Percentiles rank a stretch among this genome's conserved stretches.
These are phyloP conservation scores for Caenorhabditis japonica DNA, from an alignment of 2,888 invertebrate species.

Conservation along the genomic window DNA sequence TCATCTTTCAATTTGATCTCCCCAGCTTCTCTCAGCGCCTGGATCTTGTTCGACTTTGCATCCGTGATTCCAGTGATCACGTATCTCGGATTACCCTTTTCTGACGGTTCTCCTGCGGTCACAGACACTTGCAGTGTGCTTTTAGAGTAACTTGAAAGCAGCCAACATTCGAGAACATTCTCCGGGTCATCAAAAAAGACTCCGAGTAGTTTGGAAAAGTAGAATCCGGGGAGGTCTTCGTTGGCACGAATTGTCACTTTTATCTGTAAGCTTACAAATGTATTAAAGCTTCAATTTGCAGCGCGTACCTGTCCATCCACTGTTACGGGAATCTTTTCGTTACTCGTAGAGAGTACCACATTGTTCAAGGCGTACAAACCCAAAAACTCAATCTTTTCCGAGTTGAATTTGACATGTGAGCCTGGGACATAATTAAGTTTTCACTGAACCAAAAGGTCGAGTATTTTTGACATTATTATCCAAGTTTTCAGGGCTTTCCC, in stretches of 20 bases:
- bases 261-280: not conserved
- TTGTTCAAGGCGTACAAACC: conserved; percentile 10
- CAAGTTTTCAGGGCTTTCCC: no score
- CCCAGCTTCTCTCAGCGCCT: not conserved
- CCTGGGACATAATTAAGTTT: conserved; percentile 32
- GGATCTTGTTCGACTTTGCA: not conserved
- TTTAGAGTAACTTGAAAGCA: not conserved
- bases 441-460: no score
- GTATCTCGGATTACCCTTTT: conserved; percentile 13
- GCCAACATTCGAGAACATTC: conserved; percentile 20
- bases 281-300: not conserved
- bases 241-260: conserved; percentile 1
- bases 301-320: conserved; percentile 2
- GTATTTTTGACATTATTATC: no score
- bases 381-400: conserved; percentile 15
- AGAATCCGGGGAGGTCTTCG: conserved; percentile 21
- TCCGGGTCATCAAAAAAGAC: conserved; percentile 24
- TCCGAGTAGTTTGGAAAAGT: not conserved
- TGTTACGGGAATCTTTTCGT: not conserved
- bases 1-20: not conserved
- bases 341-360: not conserved
- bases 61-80: conserved; percentile 8
- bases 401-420: conserved; percentile 13
- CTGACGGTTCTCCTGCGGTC: conserved; percentile 14
- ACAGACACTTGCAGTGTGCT: conserved; percentile 24